Conservation (phyloP, 2,113 vertebrate genomes). For the Ptilonorhynchus violaceus region DNA sequence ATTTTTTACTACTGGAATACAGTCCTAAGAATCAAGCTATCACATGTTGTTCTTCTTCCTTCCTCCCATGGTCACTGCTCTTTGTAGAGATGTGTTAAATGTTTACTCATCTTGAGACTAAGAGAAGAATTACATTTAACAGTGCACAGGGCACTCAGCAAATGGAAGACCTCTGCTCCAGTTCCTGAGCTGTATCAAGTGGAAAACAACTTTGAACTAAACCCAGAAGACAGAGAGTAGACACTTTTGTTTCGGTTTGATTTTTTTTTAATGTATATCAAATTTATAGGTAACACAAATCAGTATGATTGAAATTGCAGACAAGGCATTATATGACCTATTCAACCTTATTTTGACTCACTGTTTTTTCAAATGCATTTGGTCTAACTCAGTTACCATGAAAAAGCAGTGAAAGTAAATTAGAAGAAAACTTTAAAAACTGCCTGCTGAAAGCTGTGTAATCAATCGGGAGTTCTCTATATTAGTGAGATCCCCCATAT, state of each 20-base stretch:
- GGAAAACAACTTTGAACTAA: background rate
- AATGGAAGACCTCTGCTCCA: background rate
- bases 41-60: background rate
- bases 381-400: background rate
- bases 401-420: background rate
- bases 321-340: background rate
- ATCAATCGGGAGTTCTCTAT: background rate
- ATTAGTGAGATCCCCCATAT: background rate
- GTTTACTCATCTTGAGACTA: background rate
- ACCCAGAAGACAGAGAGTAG: background rate
- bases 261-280: background rate
- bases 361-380: background rate
- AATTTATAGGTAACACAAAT: background rate
- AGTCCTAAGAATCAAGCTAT: background rate
- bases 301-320: background rate
- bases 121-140: background rate
- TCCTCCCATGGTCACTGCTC: background rate
- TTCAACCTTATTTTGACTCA: background rate
- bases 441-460: background rate
- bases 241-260: background rate
- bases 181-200: background rate
- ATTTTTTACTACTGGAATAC: background rate
- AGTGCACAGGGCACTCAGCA: background rate
- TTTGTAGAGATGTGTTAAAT: background rate
- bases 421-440: conserved; percentile 1